A percentile compares a stretch with the other conserved stretches of the same genome.
phyloP scores from a whole-genome alignment of 1,140 invertebrate genomes.

The Charaxes varanes region DNA sequence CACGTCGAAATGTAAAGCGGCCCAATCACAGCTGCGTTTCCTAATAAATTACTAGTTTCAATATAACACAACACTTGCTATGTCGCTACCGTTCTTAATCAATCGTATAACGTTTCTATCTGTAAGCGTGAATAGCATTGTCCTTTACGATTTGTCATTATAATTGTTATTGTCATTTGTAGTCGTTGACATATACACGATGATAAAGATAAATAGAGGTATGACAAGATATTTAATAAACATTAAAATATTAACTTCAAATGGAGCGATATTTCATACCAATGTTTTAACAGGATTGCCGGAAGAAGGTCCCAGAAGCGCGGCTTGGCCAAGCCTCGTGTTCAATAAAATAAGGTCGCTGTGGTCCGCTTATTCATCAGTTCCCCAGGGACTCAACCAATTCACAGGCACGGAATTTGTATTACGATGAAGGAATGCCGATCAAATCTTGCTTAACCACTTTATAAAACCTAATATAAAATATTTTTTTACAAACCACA shows the following conservation, averaged over 20 bases:
- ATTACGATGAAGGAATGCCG: conserved; percentile 46
- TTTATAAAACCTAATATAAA: no score
- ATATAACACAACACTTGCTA: conserved; percentile 41
- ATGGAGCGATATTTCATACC: conserved; percentile 16
- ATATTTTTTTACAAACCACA: no score
- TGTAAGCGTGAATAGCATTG: conserved; percentile 34
- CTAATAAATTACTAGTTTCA: conserved; percentile 54
- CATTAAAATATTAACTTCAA: neutral
- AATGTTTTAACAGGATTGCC: conserved; percentile 57
- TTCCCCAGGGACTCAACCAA: conserved; percentile 85
- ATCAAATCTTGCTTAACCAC: conserved; percentile 20
- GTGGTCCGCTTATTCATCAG: conserved; percentile 84
- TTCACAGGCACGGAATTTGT: conserved; percentile 76
- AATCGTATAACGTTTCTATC: conserved; percentile 41
- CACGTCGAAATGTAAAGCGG: conserved; percentile 43
- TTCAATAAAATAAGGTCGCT: conserved; percentile 90
- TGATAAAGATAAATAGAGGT: neutral
- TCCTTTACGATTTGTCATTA: conserved; percentile 24
- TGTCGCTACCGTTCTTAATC: conserved; percentile 37
- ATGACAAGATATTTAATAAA: neutral
- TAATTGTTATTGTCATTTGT: conserved; percentile 22
- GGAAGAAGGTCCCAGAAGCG: conserved; percentile 60
- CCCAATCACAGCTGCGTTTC: conserved; percentile 46
- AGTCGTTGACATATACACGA: conserved; percentile 2
- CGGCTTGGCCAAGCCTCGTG: conserved; percentile 84